Percentiles rank a stretch among this genome's conserved stretches.
Evolutionary conservation across 2,797 vertebrate genomes (phyloP).

Genomic region (Cossypha caffra): DNA sequence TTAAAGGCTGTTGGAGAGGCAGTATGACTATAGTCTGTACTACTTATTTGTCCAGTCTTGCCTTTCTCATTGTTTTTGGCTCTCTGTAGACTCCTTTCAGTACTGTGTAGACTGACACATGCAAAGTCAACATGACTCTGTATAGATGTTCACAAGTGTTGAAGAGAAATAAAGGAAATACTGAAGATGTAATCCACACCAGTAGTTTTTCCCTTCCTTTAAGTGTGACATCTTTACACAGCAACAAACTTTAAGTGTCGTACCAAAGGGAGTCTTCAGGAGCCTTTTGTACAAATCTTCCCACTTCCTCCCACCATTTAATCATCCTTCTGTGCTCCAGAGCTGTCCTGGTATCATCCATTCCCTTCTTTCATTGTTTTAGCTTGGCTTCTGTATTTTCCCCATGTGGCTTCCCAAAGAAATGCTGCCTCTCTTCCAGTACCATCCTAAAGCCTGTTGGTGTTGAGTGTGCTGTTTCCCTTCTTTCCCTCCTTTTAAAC

Average conservation of each 20-base stretch:
- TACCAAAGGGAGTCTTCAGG: conserved; percentile 20
- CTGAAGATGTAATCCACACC: neutral
- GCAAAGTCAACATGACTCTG: neutral
- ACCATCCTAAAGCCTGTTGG: neutral
- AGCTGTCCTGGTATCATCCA: conserved; percentile 4
- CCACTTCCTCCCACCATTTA: neutral
- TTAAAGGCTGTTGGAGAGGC: neutral
- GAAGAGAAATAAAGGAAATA: neutral
- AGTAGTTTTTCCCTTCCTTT: neutral
- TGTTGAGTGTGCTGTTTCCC: neutral
- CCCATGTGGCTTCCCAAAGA: neutral
- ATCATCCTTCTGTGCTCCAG: conserved; percentile 9
- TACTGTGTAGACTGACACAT: neutral
- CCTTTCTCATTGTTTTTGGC: neutral
- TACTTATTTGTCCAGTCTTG: neutral
- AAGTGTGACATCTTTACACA: neutral
- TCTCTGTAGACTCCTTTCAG: neutral
- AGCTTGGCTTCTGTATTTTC: neutral
- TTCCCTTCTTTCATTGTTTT: conserved; percentile 13
- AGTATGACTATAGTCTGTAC: neutral
- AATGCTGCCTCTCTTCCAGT: neutral
- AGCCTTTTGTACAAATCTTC: conserved; percentile 3
- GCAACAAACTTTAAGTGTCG: neutral
- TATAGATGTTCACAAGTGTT: neutral
- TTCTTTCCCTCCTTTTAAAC: neutral